A percentile compares a stretch with the other conserved stretches of the same genome.
phyloP scores from a whole-genome alignment of 2,113 vertebrate species.

The Falcunculus frontatus region DNA sequence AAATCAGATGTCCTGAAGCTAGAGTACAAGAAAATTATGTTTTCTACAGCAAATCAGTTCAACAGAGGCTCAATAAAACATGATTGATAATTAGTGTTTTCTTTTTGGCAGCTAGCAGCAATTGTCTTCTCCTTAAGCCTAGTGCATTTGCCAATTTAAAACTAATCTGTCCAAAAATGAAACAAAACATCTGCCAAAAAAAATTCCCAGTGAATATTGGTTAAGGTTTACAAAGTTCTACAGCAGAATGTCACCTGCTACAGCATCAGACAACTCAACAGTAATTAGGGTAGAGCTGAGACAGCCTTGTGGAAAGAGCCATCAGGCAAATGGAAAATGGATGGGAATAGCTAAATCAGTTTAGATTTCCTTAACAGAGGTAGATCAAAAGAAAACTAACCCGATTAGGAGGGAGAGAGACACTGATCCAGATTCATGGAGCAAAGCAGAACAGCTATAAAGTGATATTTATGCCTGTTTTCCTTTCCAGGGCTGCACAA shows the following conservation, averaged over 20 bases:
- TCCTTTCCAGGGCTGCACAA: neutral
- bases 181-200: constrained; percentile 15
- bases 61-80: neutral
- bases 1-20: neutral
- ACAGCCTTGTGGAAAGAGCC: neutral
- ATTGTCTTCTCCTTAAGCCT: neutral
- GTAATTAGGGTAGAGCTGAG: neutral
- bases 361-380: neutral
- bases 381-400: constrained; percentile 32
- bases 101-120: neutral
- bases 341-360: neutral
- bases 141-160: neutral
- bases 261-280: neutral
- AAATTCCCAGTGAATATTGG: neutral
- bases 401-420: neutral
- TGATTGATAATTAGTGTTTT: constrained; percentile 1
- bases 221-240: neutral
- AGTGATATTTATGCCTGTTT: neutral
- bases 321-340: neutral
- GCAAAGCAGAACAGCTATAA: neutral
- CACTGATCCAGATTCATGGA: neutral
- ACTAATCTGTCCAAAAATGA: neutral
- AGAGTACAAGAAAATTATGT: neutral
- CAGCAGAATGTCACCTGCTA: neutral
- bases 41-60: neutral